Evolutionary conservation across 2,113 vertebrate genomes (phyloP).

Genomic region (Pterocles orientalis): DNA sequence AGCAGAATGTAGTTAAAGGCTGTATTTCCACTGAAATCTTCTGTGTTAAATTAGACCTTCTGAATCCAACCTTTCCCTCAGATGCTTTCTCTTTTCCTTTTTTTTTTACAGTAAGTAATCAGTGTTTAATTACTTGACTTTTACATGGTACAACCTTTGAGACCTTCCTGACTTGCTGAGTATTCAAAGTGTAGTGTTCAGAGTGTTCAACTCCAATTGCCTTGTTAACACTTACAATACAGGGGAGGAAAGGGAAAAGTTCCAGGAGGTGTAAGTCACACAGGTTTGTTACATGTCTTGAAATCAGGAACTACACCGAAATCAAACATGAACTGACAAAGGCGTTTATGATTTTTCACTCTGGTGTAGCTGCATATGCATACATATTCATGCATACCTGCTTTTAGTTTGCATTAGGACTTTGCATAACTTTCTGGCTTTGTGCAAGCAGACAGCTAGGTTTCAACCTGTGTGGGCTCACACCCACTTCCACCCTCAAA

Average conservation of each 20-base stretch:
- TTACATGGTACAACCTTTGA: slow-evolving; percentile 62
- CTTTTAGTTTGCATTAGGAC: not conserved
- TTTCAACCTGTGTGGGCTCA: slow-evolving; percentile 59
- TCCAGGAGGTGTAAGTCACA: not conserved
- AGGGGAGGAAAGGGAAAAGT: not conserved
- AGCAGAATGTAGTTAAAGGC: slow-evolving; percentile 75
- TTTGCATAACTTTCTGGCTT: not conserved
- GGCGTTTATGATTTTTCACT: not conserved
- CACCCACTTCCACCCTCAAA: slow-evolving; percentile 39
- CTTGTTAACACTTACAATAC: not conserved
- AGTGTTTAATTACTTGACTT: slow-evolving; percentile 75
- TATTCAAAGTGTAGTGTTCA: slow-evolving; percentile 9
- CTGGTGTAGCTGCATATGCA: not conserved
- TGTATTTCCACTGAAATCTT: slow-evolving; percentile 73
- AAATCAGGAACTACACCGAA: not conserved
- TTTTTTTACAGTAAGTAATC: slow-evolving; percentile 58
- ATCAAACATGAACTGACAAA: not conserved
- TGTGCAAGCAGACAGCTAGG: not conserved
- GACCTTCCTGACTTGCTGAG: slow-evolving; percentile 47
- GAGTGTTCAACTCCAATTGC: not conserved
- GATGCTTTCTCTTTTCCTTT: not conserved
- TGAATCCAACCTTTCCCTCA: slow-evolving; percentile 60
- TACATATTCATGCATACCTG: not conserved
- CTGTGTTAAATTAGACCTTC: slow-evolving; percentile 70
- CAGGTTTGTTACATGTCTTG: not conserved